A percentile compares a stretch with the other conserved stretches of the same genome.
phyloP scores from a whole-genome alignment of 2,888 invertebrate genomes.

The Netelia fuscicornis region DNA sequence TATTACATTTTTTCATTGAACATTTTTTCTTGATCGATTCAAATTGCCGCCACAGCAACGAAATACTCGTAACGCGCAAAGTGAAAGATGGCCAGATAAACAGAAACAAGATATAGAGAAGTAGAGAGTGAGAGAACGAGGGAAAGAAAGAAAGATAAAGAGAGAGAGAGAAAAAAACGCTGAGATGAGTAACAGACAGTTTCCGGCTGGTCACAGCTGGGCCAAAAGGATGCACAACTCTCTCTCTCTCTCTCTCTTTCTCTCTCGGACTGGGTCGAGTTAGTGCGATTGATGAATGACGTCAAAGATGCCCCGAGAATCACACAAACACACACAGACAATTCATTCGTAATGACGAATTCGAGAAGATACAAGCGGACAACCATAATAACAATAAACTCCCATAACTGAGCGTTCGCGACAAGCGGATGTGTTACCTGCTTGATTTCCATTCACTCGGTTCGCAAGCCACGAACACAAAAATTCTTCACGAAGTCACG shows the following conservation, averaged over 20 bases:
- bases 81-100: too few species aligned
- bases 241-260: too few species aligned
- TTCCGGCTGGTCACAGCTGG: constrained; percentile 59
- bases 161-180: constrained; percentile 49
- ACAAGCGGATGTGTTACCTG: too few species aligned
- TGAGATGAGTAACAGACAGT: constrained; percentile 56
- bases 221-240: constrained; percentile 16
- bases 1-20: background rate
- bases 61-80: background rate
- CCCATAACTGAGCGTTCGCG: too few species aligned
- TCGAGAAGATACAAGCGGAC: background rate
- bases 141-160: constrained; percentile 15
- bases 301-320: too few species aligned
- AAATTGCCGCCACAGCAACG: background rate
- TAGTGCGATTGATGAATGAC: too few species aligned
- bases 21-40: too few species aligned
- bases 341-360: constrained; percentile 7
- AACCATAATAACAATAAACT: too few species aligned
- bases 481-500: background rate
- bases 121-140: background rate
- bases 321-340: too few species aligned
- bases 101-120: background rate
- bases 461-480: constrained; percentile 45
- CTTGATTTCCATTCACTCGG: constrained; percentile 3
- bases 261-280: too few species aligned